These are phyloP conservation scores for Myripristis murdjan DNA, from an alignment of 2,797 vertebrate genomes.

Conservation along the genomic window DNA sequence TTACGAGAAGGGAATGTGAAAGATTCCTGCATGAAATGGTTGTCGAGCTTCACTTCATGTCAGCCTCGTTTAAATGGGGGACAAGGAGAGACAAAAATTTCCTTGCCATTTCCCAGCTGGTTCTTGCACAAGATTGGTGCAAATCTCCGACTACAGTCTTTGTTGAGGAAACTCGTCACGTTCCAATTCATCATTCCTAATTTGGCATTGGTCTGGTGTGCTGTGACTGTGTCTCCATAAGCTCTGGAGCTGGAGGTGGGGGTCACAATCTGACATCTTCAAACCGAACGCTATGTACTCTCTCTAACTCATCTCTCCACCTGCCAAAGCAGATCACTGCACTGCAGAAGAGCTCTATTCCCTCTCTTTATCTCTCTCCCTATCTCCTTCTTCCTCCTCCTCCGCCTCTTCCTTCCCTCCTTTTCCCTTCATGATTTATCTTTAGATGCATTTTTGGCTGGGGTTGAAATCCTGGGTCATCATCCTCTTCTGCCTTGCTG, in stretches of 20 bases:
- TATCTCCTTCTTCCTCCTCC: background rate
- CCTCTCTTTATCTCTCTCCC: background rate
- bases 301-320: background rate
- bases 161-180: constrained; percentile 4
- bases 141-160: background rate
- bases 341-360: no score
- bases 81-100: background rate
- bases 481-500: constrained; percentile 22
- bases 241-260: constrained; percentile 4
- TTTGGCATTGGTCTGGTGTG: constrained; percentile 26
- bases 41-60: background rate
- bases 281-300: background rate
- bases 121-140: background rate
- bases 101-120: background rate
- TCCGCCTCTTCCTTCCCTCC: background rate
- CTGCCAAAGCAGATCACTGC: no score
- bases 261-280: constrained; percentile 21
- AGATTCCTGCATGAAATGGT: constrained; percentile 4
- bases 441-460: constrained; percentile 26
- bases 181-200: constrained; percentile 30
- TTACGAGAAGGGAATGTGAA: background rate
- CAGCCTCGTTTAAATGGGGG: background rate
- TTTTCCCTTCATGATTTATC: constrained; percentile 8
- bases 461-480: constrained; percentile 34
- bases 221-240: background rate